Evolutionary conservation across 2,888 invertebrate species (phyloP).

Genomic region (Cantharis lateralis): DNA sequence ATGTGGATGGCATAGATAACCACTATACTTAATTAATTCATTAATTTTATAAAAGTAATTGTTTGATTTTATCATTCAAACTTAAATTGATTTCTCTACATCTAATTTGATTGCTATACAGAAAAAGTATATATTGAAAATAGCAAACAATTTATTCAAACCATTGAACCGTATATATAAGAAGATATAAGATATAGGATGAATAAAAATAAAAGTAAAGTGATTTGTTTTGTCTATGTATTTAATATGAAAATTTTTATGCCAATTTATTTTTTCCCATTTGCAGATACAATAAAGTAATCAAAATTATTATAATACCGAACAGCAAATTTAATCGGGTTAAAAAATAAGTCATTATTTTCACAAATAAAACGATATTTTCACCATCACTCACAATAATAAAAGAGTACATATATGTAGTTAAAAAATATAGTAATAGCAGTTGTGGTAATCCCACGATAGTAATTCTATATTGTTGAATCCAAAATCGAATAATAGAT

Average conservation of each 20-base stretch:
- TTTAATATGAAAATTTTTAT: background rate
- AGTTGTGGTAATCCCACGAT: background rate
- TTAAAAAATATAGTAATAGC: background rate
- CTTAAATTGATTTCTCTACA: background rate
- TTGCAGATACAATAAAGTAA: background rate
- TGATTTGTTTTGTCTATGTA: background rate
- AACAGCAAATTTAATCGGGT: background rate
- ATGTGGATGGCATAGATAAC: background rate
- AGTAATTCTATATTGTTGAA: background rate
- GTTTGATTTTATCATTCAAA: background rate
- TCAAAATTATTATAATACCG: background rate
- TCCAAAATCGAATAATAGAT: background rate
- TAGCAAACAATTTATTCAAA: slow-evolving; percentile 2
- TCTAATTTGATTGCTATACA: background rate
- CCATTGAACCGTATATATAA: slow-evolving; percentile 1
- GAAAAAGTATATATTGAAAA: background rate
- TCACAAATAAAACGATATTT: background rate
- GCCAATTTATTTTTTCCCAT: background rate
- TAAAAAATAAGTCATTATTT: background rate
- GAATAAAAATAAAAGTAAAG: background rate
- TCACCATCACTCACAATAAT: background rate
- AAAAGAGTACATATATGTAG: background rate
- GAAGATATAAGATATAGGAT: slow-evolving; percentile 1
- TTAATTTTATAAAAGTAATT: background rate
- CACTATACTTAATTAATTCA: background rate